These are phyloP conservation scores for Macaca mulatta DNA, from an alignment of 2,113 vertebrate species.

Conservation along the genomic window DNA sequence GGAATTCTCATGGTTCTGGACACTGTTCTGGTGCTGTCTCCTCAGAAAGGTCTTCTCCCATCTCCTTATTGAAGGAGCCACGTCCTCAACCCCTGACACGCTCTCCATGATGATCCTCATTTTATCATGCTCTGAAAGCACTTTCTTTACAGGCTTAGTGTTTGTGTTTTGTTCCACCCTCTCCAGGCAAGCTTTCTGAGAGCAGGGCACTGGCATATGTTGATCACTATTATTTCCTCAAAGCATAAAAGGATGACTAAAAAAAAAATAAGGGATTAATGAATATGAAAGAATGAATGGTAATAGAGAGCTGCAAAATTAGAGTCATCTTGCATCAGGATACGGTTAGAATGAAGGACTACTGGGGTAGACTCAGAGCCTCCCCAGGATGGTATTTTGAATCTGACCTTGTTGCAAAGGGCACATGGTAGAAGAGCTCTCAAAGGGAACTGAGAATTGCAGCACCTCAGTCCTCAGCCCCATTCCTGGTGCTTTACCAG, in stretches of 20 bases:
- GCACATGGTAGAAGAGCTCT: background rate
- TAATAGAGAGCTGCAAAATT: background rate
- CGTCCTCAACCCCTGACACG: accelerated
- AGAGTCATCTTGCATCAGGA: background rate
- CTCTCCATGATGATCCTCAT: background rate
- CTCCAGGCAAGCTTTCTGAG: background rate
- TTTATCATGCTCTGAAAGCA: background rate
- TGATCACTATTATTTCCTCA: background rate
- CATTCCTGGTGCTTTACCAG: background rate
- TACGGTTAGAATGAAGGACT: background rate
- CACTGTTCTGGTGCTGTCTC: background rate
- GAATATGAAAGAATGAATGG: background rate
- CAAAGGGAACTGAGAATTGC: background rate
- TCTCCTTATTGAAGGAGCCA: background rate
- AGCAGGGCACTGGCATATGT: background rate
- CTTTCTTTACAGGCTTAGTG: background rate
- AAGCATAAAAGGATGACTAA: background rate
- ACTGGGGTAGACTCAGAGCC: background rate
- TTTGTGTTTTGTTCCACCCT: background rate
- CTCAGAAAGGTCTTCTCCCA: background rate
- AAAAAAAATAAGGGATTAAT: background rate
- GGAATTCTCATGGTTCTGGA: background rate
- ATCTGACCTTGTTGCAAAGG: background rate
- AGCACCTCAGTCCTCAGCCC: background rate
- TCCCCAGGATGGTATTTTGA: background rate